These are phyloP conservation scores for Campoletis sonorensis DNA, from an alignment of 1,140 invertebrate genomes.

Conservation along the genomic window DNA sequence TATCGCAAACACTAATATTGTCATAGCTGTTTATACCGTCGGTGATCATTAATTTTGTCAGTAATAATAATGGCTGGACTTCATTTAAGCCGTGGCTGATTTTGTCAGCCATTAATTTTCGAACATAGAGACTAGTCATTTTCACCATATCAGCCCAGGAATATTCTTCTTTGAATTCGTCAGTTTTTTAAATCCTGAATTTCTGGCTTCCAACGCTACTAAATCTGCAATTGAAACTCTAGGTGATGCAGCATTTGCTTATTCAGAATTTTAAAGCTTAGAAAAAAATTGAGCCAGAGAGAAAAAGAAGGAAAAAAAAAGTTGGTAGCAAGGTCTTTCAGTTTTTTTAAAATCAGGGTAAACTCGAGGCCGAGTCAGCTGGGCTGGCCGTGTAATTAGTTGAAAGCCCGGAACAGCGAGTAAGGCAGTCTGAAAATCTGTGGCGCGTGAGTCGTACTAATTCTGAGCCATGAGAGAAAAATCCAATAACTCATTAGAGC, in stretches of 20 bases:
- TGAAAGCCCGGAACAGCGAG: constrained; percentile 11
- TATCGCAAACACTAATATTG: too few relatives aligned
- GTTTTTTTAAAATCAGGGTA: constrained; percentile 10
- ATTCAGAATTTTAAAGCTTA: neutral
- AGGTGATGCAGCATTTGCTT: neutral
- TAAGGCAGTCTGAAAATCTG: constrained; percentile 10
- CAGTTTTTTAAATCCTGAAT: too few relatives aligned
- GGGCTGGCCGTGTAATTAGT: constrained; percentile 18
- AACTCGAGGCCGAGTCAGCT: neutral
- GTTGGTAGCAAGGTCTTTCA: neutral
- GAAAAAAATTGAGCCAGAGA: neutral
- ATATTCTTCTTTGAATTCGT: too few relatives aligned
- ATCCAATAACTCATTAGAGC: constrained; percentile 38
- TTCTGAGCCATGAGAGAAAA: neutral
- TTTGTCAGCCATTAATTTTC: too few relatives aligned
- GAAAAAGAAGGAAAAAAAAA: neutral
- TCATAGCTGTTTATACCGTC: too few relatives aligned
- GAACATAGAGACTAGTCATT: too few relatives aligned
- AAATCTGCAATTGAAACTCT: neutral
- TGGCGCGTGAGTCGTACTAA: neutral
- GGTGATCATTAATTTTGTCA: too few relatives aligned
- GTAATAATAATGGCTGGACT: too few relatives aligned
- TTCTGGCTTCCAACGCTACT: neutral
- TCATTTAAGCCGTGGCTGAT: too few relatives aligned
- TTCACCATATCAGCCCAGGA: too few relatives aligned